phyloP scores from a whole-genome alignment of 1,140 invertebrate species.

The Atta colombica region DNA sequence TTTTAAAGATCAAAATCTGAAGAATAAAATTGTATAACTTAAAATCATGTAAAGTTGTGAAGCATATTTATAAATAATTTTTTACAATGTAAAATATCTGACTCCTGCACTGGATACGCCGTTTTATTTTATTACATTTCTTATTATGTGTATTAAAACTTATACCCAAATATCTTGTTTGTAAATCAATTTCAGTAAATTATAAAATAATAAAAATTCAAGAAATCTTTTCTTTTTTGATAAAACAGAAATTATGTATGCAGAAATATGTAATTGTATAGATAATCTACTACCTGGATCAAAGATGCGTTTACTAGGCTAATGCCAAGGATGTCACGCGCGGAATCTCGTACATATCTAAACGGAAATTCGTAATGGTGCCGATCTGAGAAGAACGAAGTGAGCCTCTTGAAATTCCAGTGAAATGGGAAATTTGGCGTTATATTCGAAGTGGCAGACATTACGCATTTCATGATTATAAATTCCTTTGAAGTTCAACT shows the following conservation, averaged over 20 bases:
- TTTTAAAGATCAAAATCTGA: too few species aligned
- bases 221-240: background rate
- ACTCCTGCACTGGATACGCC: too few species aligned
- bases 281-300: background rate
- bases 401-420: slow-evolving; percentile 61
- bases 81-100: too few species aligned
- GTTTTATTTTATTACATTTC: too few species aligned
- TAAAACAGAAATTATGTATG: background rate
- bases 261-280: background rate
- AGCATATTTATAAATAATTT: too few species aligned
- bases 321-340: background rate
- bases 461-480: background rate
- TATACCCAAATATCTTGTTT: background rate
- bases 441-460: background rate
- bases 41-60: too few species aligned
- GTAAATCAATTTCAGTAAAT: background rate
- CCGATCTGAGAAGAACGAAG: slow-evolving; percentile 18
- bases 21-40: too few species aligned
- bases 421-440: slow-evolving; percentile 31
- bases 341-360: slow-evolving; percentile 3
- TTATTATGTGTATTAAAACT: background rate
- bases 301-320: background rate
- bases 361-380: slow-evolving; percentile 59
- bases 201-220: background rate
- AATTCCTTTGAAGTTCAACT: background rate